These are phyloP conservation scores for Oscheius sp. DNA, from an alignment of 2,888 invertebrate genomes.

Conservation along the genomic window DNA sequence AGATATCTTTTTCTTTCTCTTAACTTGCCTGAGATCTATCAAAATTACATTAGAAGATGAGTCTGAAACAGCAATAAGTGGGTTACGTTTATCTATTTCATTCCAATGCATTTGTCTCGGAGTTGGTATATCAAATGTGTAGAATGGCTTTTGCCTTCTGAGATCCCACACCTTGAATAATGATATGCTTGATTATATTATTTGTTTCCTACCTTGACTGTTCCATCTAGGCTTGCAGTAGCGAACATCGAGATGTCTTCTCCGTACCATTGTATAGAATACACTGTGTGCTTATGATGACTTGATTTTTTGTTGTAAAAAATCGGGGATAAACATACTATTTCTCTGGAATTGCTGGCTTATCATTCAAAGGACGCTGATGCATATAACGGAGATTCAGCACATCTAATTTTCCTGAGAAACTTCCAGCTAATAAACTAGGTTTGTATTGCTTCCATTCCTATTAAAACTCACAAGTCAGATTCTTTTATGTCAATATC, in stretches of 20 bases:
- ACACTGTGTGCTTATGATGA: constrained; percentile 4
- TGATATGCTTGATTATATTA: neutral
- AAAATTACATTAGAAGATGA: constrained; percentile 24
- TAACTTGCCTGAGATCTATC: constrained; percentile 34
- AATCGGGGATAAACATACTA: neutral
- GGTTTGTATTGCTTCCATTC: neutral
- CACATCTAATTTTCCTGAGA: constrained; percentile 21
- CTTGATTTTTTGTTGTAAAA: constrained; percentile 24
- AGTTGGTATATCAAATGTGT: neutral
- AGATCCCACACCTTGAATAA: constrained; percentile 17
- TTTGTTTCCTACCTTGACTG: constrained; percentile 4
- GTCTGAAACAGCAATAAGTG: constrained; percentile 37
- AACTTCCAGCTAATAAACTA: constrained; percentile 18
- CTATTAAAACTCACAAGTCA: constrained; percentile 19
- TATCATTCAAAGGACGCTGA: neutral
- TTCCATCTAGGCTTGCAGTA: constrained; percentile 16
- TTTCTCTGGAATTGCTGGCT: neutral
- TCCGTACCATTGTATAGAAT: constrained; percentile 18
- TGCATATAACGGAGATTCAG: constrained; percentile 5
- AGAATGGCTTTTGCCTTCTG: neutral
- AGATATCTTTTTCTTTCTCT: neutral
- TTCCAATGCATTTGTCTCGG: constrained; percentile 38
- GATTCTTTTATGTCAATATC: constrained; percentile 16
- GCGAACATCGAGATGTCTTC: neutral
- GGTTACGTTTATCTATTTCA: constrained; percentile 30